Percentiles rank a stretch among this genome's conserved stretches.
Conservation (phyloP, 2,797 vertebrate species). For the Melanotaenia pygmaea region DNA sequence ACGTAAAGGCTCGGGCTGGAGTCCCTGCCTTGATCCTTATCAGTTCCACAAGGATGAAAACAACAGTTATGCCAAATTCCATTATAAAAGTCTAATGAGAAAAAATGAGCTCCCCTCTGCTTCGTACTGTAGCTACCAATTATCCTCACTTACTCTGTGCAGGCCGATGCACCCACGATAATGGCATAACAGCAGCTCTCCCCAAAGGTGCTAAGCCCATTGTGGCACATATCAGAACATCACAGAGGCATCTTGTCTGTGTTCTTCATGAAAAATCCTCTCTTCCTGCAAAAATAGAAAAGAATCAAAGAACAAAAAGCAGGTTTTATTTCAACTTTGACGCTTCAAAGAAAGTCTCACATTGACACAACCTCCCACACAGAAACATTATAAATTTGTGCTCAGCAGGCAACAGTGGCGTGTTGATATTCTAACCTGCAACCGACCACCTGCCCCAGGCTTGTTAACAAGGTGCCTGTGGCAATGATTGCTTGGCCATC, state of each 20-base stretch:
- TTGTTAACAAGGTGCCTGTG: conserved; percentile 79
- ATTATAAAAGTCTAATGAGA: conserved; percentile 66
- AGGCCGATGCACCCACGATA: conserved; percentile 37
- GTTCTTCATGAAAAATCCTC: conserved; percentile 10
- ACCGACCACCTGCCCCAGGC: conserved; percentile 69
- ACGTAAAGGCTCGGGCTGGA: conserved; percentile 42
- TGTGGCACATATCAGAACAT: conserved; percentile 48
- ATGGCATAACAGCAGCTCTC: conserved; percentile 46
- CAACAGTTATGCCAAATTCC: conserved; percentile 39
- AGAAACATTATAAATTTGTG: conserved; percentile 43
- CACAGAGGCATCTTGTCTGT: conserved; percentile 19
- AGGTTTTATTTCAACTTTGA: not conserved
- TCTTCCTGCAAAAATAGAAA: conserved; percentile 35
- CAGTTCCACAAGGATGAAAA: conserved; percentile 51
- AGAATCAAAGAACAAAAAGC: conserved; percentile 18
- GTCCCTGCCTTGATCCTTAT: conserved; percentile 21
- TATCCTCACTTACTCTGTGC: conserved; percentile 56
- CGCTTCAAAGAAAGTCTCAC: conserved; percentile 31
- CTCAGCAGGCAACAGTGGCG: conserved; percentile 16
- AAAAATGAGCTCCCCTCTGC: conserved; percentile 59
- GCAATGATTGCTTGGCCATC: conserved; percentile 78
- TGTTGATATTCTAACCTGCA: conserved; percentile 68
- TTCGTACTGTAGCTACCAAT: conserved; percentile 57
- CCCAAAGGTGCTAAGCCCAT: conserved; percentile 33
- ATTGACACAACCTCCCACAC: conserved; percentile 37